Conservation (phyloP, 1,140 invertebrate genomes). For the Episyrphus balteatus region DNA sequence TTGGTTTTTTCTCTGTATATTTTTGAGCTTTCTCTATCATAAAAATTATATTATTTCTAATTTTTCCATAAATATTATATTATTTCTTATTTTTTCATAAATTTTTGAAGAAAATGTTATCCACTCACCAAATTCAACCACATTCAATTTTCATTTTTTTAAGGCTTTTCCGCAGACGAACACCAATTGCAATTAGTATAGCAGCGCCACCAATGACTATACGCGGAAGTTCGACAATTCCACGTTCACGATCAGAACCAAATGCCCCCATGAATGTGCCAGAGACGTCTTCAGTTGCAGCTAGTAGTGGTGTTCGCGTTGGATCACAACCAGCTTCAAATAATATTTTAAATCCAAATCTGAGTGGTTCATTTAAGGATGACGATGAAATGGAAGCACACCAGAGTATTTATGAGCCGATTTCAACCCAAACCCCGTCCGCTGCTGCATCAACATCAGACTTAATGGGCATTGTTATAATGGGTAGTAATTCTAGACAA, state of each 20-base stretch:
- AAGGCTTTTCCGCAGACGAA: slow-evolving; percentile 15
- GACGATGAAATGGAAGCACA: slow-evolving; percentile 27
- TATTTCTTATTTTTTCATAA: too few species aligned
- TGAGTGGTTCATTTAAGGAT: slow-evolving; percentile 36
- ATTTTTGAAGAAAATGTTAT: too few species aligned
- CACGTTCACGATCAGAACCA: neutral
- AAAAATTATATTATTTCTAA: too few species aligned
- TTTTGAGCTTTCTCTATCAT: too few species aligned
- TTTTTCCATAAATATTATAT: too few species aligned
- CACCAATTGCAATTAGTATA: slow-evolving; percentile 16
- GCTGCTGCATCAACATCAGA: slow-evolving; percentile 2
- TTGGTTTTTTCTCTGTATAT: too few species aligned
- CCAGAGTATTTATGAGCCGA: slow-evolving; percentile 31
- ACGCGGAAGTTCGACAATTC: slow-evolving; percentile 11
- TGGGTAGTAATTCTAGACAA: neutral
- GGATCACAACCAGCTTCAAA: slow-evolving; percentile 20
- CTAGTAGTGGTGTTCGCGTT: neutral
- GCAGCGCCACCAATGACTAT: slow-evolving; percentile 22
- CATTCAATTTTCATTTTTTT: neutral
- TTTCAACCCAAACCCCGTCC: slow-evolving; percentile 12
- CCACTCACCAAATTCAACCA: too few species aligned
- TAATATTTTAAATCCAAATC: slow-evolving; percentile 36
- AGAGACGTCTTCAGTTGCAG: slow-evolving; percentile 11
- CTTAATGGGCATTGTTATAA: too few species aligned
- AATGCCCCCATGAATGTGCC: neutral